Evolutionary conservation across 1,140 invertebrate species (phyloP), one percentile per base, ranked within the genome.

Genomic region (Meloidogyne floridensis): DNA sequence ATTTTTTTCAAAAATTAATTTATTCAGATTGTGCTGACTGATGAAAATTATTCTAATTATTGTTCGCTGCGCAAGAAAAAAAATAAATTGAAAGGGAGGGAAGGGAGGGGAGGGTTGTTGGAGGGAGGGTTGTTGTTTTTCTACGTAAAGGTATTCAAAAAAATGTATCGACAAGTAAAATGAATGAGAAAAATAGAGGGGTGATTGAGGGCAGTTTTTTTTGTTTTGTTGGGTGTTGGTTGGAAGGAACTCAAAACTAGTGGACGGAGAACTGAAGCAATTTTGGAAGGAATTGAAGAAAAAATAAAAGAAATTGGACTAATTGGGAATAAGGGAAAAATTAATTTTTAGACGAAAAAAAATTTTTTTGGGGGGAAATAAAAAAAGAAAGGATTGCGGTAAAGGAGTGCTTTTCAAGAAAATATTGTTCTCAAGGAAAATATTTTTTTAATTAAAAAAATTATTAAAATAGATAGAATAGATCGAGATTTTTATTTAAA

Each of bases 11-110:
- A n/a, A n/a, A 5, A 59, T 65, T 65, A n/a, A n/a, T 15, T 59
- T 65, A 6, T n/a, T n/a, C 47, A 47, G 47, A 47, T 47, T n/a
- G 15, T 65, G 53, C 53, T 54, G 53, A 54, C n/a, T 65, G n/a
- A 65, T 65, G 59, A 65, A 65, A 65, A 65, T 65, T 65, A 65
- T 65, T 65, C 59, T 65, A 65, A 65, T 65, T 65, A 65, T 65
- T 65, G n/a, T 65, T 65, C 59, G 59, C n/a, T n/a, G n/a, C n/a
- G n/a, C 59, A 65, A 65, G 15, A 65, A n/a, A 6, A 59, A 13
- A 3, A 65, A 47, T 6, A 47, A 32, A 32, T 32, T 32, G 32
- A 32, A 2, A 32, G 32, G 32, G 32, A 32, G 32, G 32, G 32
- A 32, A 32, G 32, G 32, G 32, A 1, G 32, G 54, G 13, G 56